Evolutionary conservation across 2,888 invertebrate genomes (phyloP), one percentile per base, ranked within the genome.

Genomic region (Sicus ferrugineus): DNA sequence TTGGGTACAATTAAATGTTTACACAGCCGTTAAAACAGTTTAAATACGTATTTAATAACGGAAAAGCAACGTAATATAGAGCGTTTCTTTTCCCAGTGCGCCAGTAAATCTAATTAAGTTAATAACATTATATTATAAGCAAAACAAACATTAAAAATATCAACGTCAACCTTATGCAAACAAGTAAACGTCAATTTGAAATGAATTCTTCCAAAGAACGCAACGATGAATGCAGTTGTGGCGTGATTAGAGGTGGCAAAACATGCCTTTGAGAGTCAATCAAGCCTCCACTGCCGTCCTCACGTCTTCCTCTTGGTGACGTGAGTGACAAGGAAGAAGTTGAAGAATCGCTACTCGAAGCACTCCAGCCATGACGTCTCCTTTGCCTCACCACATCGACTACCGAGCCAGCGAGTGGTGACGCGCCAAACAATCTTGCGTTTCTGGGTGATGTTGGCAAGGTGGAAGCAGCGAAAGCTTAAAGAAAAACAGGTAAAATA

Each of bases 321-420:
- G n/a, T n/a, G n/a, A n/a, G n/a, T 42, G 42, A 9, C 34, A 34
- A 34, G 34, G 42, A 42, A 42, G 42, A 16, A 42, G 14, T 34
- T n/a, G 42, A 14, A n/a, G 4, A 3, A 4, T 42, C 42, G 42
- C 16, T 34, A 9, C 34, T 16, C 16, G 4, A n/a, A 16, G 9
- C 16, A 14, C 6, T 23, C 26, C 5, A 26, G 1, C 54, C 26
- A 7, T 50, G 64, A 0, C 65, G 65, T 11, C 38, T 52, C 34
- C 70, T 72, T 9, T 76, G 73, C 7, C 68, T 69, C 4, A 80
- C 82, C 23, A 82, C 66, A 0, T 78, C 77, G 26, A 83, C 54
- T 1, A 81, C 80, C 0, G 81, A 80, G 23, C 83, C 83, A 0
- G 78, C 79, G 2, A 84, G 77, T 0, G 79, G 79, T 2, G 46